Percentiles rank a stretch among this genome's conserved stretches.
phyloP scores from a whole-genome alignment of 2,113 vertebrate species.

The Pollachius pollachius region DNA sequence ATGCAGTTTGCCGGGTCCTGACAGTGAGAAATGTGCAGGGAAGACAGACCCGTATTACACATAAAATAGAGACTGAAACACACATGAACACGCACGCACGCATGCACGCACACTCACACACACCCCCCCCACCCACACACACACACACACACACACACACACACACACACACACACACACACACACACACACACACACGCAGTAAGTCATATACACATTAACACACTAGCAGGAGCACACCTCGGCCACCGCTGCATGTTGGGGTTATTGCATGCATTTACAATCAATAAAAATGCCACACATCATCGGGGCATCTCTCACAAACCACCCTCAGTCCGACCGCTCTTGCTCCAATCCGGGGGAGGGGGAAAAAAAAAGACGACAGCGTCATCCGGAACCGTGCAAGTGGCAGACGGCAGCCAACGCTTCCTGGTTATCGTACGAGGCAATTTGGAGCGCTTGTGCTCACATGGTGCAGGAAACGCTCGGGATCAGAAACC shows the following conservation, averaged over 20 bases:
- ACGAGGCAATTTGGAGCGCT: slow-evolving; percentile 66
- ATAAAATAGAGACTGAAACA: slow-evolving; percentile 28
- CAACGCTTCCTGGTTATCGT: slow-evolving; percentile 64
- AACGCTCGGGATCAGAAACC: slow-evolving; percentile 69
- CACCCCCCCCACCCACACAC: neutral
- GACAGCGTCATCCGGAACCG: slow-evolving; percentile 27
- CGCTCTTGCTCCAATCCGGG: neutral
- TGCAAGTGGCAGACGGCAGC: slow-evolving; percentile 43
- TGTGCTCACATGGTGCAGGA: slow-evolving; percentile 72
- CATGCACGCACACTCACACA: slow-evolving; percentile 3
- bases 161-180: slow-evolving; percentile 6
- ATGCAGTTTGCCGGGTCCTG: slow-evolving; percentile 70
- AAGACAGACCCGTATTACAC: slow-evolving; percentile 58
- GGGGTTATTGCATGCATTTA: slow-evolving; percentile 10
- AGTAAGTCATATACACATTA: too few species aligned
- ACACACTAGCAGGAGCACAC: too few species aligned
- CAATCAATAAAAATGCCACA: slow-evolving; percentile 51
- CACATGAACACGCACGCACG: slow-evolving; percentile 10
- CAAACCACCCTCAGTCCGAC: slow-evolving; percentile 13
- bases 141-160: slow-evolving; percentile 14
- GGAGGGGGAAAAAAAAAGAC: too few species aligned
- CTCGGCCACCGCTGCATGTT: slow-evolving; percentile 6
- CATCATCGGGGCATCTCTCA: neutral
- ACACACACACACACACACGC: neutral
- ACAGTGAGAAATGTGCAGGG: slow-evolving; percentile 69